Evolutionary conservation across 2,797 vertebrate genomes (phyloP).

Genomic region (Stomatorhinus walkeri): DNA sequence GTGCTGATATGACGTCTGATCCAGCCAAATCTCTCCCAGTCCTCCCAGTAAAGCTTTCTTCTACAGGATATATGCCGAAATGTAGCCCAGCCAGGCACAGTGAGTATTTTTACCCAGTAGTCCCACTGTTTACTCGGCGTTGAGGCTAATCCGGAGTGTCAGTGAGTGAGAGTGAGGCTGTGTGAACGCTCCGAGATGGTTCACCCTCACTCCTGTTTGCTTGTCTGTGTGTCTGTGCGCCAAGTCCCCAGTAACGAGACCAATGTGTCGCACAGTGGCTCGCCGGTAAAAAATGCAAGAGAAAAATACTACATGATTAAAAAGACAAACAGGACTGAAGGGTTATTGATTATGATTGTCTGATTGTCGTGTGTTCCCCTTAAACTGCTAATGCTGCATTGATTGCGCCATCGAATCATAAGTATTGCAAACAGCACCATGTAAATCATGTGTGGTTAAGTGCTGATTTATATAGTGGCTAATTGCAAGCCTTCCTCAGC

Average conservation of each 20-base stretch:
- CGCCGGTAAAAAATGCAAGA: background rate
- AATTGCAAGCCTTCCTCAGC: background rate
- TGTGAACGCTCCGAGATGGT: background rate
- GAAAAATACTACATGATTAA: background rate
- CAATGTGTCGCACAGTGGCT: background rate
- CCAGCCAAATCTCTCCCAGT: background rate
- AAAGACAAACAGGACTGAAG: background rate
- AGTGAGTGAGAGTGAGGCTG: background rate
- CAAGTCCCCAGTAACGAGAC: background rate
- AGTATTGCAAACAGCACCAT: background rate
- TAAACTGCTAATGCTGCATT: background rate
- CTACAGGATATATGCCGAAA: background rate
- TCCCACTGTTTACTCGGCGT: conserved; percentile 18
- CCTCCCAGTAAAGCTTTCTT: background rate
- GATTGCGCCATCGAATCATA: background rate
- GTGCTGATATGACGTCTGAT: background rate
- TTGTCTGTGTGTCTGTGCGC: conserved; percentile 3
- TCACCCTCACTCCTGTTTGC: background rate
- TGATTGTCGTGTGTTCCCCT: background rate
- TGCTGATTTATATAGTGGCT: background rate
- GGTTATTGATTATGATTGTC: background rate
- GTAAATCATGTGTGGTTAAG: background rate
- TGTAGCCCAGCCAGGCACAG: background rate
- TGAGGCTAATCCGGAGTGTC: conserved; percentile 7
- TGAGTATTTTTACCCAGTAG: conserved; percentile 19